phyloP scores from a whole-genome alignment of 2,888 invertebrate species.

The Catocala nupta region DNA sequence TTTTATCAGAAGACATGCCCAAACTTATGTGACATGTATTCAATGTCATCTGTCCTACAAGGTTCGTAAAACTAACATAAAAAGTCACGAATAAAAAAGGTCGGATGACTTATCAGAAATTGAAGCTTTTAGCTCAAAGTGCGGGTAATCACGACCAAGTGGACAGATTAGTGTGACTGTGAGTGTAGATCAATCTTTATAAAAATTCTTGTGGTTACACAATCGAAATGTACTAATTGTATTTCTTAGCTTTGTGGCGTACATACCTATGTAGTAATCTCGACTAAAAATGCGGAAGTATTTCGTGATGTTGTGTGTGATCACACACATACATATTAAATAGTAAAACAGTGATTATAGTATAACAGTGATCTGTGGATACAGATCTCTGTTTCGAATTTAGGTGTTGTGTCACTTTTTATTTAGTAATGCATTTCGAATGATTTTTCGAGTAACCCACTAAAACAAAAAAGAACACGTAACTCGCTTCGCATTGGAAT shows the following conservation, averaged over 20 bases:
- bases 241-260: background rate
- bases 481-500: no score
- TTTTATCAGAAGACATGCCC: background rate
- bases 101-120: constrained; percentile 35
- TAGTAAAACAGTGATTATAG: no score
- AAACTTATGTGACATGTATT: background rate
- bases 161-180: constrained; percentile 29
- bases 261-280: no score
- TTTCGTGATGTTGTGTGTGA: no score
- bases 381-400: no score
- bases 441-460: no score
- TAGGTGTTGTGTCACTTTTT: no score
- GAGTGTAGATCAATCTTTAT: constrained; percentile 16
- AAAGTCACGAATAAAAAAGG: constrained; percentile 1
- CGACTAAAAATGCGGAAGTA: no score
- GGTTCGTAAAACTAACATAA: background rate
- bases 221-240: background rate
- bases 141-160: constrained; percentile 30
- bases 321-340: no score
- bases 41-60: background rate
- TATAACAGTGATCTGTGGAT: no score
- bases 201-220: constrained; percentile 3
- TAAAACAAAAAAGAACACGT: no score
- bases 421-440: no score
- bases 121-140: constrained; percentile 44